phyloP scores from a whole-genome alignment of 1,140 invertebrate species.

The Ceratoteleas bidentatus region DNA sequence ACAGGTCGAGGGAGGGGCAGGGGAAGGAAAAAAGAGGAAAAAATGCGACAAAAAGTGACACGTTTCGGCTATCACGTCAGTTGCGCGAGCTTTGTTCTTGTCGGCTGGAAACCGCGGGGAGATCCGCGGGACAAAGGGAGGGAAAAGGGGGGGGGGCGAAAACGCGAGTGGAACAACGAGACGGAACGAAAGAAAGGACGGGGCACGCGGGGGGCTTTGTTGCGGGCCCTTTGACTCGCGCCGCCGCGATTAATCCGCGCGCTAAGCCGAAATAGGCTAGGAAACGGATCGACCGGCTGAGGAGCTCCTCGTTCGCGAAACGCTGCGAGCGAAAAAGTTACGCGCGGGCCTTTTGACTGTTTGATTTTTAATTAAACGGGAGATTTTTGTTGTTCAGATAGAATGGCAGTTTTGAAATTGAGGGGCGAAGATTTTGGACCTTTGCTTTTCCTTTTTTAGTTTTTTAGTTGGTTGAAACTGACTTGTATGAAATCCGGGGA shows the following conservation, averaged over 20 bases:
- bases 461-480: no score
- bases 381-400: neutral
- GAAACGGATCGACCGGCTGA: slow-evolving; percentile 50
- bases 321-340: slow-evolving; percentile 50
- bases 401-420: neutral
- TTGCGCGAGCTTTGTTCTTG: slow-evolving; percentile 52
- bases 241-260: slow-evolving; percentile 68
- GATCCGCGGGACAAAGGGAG: slow-evolving; percentile 50
- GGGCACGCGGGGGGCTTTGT: slow-evolving; percentile 62
- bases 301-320: slow-evolving; percentile 44
- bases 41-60: slow-evolving; percentile 27
- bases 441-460: no score
- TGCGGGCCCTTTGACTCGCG: slow-evolving; percentile 67
- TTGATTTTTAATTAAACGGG: slow-evolving; percentile 29
- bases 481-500: no score
- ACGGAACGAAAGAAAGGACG: slow-evolving; percentile 53
- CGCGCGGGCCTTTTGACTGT: slow-evolving; percentile 39
- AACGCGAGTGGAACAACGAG: slow-evolving; percentile 51
- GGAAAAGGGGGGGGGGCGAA: slow-evolving; percentile 40
- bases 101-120: slow-evolving; percentile 53
- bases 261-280: slow-evolving; percentile 65
- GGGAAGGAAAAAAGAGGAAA: neutral
- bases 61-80: slow-evolving; percentile 58
- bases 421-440: no score
- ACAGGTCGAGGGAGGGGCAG: neutral